Evolutionary conservation across 37 sponge, comb jelly and placozoan species (phyloP).

Genomic region (Spongia lamella): DNA sequence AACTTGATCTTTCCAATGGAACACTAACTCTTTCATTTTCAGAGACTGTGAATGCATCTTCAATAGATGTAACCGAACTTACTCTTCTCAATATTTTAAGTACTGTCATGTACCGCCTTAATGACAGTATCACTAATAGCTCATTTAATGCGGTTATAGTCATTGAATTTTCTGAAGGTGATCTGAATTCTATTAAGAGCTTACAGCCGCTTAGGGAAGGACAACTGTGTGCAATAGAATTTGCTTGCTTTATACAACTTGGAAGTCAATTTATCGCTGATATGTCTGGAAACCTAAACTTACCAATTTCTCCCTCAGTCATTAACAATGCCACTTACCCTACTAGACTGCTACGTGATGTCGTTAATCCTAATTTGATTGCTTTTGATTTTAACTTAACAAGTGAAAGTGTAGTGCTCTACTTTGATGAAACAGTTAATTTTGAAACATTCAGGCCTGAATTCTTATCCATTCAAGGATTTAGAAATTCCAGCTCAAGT

Average conservation of each 20-base stretch:
- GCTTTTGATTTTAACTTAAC: slow-evolving; percentile 72
- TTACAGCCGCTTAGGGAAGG: slow-evolving; percentile 14
- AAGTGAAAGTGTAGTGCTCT: slow-evolving; percentile 46
- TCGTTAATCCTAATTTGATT: slow-evolving; percentile 58
- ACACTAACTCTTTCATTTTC: slow-evolving; percentile 70
- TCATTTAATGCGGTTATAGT: slow-evolving; percentile 33
- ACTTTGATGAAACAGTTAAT: slow-evolving; percentile 89
- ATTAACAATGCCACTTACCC: neutral
- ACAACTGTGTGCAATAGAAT: slow-evolving; percentile 44
- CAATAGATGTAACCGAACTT: slow-evolving; percentile 42
- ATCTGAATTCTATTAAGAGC: slow-evolving; percentile 78
- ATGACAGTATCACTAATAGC: slow-evolving; percentile 45
- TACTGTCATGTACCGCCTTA: slow-evolving; percentile 41
- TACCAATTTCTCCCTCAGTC: slow-evolving; percentile 8
- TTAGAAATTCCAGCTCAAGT: slow-evolving; percentile 2
- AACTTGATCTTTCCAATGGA: slow-evolving; percentile 56
- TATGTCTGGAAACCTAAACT: slow-evolving; percentile 58
- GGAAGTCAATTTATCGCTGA: slow-evolving; percentile 47
- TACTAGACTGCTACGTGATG: slow-evolving; percentile 37
- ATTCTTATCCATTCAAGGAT: slow-evolving; percentile 69
- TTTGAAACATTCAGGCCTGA: slow-evolving; percentile 53
- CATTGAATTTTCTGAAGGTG: slow-evolving; percentile 57
- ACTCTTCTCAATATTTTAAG: slow-evolving; percentile 46
- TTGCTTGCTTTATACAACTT: slow-evolving; percentile 59
- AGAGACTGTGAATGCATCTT: slow-evolving; percentile 73